These are phyloP conservation scores for Microtus richardsoni DNA, from an alignment of 2,113 vertebrate genomes.

Conservation along the genomic window DNA sequence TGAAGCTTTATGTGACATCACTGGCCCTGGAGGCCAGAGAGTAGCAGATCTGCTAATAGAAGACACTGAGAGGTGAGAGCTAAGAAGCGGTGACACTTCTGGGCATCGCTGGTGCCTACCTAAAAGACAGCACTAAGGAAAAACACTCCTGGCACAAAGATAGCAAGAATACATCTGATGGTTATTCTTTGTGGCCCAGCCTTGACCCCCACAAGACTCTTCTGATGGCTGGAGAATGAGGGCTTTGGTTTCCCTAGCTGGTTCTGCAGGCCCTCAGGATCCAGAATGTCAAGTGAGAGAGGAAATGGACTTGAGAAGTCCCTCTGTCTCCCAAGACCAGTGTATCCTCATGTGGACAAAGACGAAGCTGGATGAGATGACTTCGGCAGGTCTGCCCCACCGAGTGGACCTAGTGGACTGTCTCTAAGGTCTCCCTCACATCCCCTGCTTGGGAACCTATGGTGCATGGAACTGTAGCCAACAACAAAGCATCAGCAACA, in stretches of 20 bases:
- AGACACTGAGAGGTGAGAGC: background rate
- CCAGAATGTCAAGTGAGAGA: background rate
- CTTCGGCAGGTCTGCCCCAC: too few relatives aligned
- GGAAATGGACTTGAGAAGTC: background rate
- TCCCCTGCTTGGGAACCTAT: background rate
- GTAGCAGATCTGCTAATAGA: background rate
- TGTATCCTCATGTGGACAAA: fast-evolving
- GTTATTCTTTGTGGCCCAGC: background rate
- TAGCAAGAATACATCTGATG: background rate
- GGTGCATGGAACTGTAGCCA: background rate
- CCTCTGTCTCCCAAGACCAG: background rate
- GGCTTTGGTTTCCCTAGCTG: background rate
- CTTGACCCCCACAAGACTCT: background rate
- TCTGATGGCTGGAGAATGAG: background rate
- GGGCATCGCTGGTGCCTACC: background rate
- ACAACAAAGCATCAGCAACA: background rate
- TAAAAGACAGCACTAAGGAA: background rate
- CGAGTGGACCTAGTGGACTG: fast-evolving
- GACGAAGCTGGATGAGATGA: background rate
- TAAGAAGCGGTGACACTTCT: background rate
- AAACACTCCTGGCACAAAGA: background rate
- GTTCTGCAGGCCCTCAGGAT: background rate
- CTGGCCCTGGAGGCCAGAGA: background rate
- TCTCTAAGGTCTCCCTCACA: background rate
- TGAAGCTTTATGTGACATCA: background rate